These are phyloP conservation scores for Tethea ocularis DNA, from an alignment of 2,888 invertebrate genomes.

Conservation along the genomic window DNA sequence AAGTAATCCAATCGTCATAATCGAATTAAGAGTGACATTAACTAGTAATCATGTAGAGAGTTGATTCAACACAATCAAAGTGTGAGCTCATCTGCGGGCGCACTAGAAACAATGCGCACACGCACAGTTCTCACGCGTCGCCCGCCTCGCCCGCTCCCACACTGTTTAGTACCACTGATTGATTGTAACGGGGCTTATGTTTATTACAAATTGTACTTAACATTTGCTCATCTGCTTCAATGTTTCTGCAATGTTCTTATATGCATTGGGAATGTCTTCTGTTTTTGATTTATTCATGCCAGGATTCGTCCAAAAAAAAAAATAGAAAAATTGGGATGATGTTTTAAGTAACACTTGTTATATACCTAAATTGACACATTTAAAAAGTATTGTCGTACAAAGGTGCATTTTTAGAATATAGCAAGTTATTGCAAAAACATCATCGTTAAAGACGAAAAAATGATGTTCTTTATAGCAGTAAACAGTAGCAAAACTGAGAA, in stretches of 20 bases:
- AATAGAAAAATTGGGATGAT: no score
- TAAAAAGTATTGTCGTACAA: no score
- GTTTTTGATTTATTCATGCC: background rate
- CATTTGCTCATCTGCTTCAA: constrained; percentile 8
- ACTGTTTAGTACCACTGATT: constrained; percentile 67
- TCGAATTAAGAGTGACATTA: background rate
- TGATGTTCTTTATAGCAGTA: background rate
- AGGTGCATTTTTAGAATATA: no score
- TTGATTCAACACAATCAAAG: constrained; percentile 48
- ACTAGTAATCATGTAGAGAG: constrained; percentile 3
- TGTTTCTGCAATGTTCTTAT: background rate
- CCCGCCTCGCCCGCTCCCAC: constrained; percentile 60
- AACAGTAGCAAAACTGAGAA: background rate
- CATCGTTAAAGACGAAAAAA: no score
- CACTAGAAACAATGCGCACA: constrained; percentile 56
- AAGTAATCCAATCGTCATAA: background rate
- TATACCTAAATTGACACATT: no score
- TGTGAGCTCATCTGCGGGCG: constrained; percentile 67
- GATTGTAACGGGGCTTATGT: constrained; percentile 66
- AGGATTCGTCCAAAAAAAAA: no score
- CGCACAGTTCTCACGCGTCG: constrained; percentile 67
- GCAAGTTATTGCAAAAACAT: no score
- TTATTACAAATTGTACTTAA: constrained; percentile 41
- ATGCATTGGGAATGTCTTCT: background rate
- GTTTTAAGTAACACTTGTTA: no score